These are phyloP conservation scores for Xylota segnis DNA, from an alignment of 2,888 invertebrate genomes.

Conservation along the genomic window DNA sequence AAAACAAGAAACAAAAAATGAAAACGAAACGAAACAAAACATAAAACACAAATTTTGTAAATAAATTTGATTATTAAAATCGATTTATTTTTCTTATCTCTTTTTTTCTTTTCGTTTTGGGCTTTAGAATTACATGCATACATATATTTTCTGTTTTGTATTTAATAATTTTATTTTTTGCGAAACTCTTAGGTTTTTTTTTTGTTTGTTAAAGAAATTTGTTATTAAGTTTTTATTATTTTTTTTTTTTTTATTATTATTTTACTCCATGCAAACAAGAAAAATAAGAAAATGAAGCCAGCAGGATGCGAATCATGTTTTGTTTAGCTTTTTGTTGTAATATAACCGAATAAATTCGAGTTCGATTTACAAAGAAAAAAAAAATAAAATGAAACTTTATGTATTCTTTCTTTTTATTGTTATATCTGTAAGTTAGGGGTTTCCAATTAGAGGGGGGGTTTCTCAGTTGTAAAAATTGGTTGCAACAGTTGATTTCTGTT, in stretches of 20 bases:
- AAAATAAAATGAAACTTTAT: background rate
- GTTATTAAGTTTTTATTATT: slow-evolving; percentile 62
- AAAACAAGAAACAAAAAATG: slow-evolving; percentile 16
- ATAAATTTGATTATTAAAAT: slow-evolving; percentile 63
- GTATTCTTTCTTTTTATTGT: slow-evolving; percentile 47
- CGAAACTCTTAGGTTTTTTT: slow-evolving; percentile 40
- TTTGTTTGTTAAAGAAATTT: slow-evolving; percentile 65
- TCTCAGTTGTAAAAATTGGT: too few relatives aligned
- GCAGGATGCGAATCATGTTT: slow-evolving; percentile 65
- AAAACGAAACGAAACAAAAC: slow-evolving; percentile 34
- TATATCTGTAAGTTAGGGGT: slow-evolving; percentile 3
- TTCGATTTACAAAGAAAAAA: slow-evolving; percentile 51
- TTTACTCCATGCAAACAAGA: slow-evolving; percentile 46
- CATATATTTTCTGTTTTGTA: slow-evolving; percentile 52
- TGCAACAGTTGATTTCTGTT: too few relatives aligned
- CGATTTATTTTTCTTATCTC: slow-evolving; percentile 55
- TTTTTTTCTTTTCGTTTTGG: slow-evolving; percentile 31
- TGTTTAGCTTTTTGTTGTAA: slow-evolving; percentile 71
- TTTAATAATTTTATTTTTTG: slow-evolving; percentile 49
- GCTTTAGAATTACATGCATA: slow-evolving; percentile 51
- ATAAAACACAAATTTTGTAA: slow-evolving; percentile 32
- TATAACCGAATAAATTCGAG: slow-evolving; percentile 69
- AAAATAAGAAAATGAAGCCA: slow-evolving; percentile 49
- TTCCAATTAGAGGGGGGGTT: background rate
- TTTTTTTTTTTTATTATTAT: slow-evolving; percentile 57